Evolutionary conservation across 2,113 vertebrate species (phyloP).

Genomic region (Myotis lucifugus): DNA sequence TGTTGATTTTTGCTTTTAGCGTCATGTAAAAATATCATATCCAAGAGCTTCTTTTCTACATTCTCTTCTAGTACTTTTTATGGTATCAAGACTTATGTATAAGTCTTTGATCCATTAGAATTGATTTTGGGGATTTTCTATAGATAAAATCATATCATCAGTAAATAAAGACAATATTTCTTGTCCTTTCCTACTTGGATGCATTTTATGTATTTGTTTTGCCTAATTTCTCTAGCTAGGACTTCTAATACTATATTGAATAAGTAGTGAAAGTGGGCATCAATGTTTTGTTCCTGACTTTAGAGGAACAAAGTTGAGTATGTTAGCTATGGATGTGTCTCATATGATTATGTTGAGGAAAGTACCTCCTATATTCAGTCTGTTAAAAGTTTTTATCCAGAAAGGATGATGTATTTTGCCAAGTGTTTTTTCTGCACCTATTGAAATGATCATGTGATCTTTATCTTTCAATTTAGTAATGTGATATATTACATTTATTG

Average conservation of each 20-base stretch:
- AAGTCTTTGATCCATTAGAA: not conserved
- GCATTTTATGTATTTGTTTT: not conserved
- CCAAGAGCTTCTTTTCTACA: not conserved
- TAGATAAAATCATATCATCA: not conserved
- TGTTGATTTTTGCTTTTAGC: not conserved
- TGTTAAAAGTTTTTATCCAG: not conserved
- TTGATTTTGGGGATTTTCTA: not conserved
- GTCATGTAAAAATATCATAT: not conserved
- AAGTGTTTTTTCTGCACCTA: not conserved
- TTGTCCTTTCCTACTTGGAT: not conserved
- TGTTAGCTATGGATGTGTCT: not conserved
- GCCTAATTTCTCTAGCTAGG: not conserved
- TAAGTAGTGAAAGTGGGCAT: not conserved
- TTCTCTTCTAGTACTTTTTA: not conserved
- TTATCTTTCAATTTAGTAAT: not conserved
- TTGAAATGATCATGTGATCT: not conserved
- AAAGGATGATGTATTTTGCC: not conserved
- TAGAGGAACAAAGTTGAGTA: not conserved
- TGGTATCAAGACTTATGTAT: not conserved
- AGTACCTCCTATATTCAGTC: not conserved
- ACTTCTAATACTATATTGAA: not conserved
- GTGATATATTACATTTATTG: not conserved
- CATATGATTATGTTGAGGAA: not conserved
- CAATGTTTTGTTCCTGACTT: not conserved
- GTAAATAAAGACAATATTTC: not conserved